A percentile compares a stretch with the other conserved stretches of the same genome.
These are phyloP conservation scores for Rhizomys pruinosus DNA, from an alignment of 2,113 vertebrate genomes.

Conservation along the genomic window DNA sequence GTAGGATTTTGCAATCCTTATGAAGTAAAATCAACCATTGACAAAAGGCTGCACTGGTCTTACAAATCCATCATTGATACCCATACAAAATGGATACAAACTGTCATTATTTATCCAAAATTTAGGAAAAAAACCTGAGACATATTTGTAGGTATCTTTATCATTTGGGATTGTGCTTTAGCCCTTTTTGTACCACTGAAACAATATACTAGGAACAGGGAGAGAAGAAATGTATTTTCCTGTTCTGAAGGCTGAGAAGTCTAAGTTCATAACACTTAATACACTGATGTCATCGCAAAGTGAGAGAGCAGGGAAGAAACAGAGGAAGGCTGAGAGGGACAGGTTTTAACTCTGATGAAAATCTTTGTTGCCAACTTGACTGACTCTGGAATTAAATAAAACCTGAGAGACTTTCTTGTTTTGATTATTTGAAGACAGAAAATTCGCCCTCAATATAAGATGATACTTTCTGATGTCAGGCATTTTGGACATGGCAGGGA, in stretches of 20 bases:
- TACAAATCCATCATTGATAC: background rate
- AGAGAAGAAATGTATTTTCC: background rate
- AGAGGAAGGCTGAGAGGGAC: background rate
- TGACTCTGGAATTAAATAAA: too few species aligned
- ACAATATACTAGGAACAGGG: background rate
- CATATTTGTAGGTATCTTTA: background rate
- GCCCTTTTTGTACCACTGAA: background rate
- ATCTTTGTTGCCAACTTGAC: too few species aligned
- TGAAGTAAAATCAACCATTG: conserved; percentile 1
- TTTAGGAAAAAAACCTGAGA: background rate
- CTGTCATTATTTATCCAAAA: background rate
- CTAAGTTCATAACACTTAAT: background rate
- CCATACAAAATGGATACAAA: background rate
- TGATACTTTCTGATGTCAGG: too few species aligned
- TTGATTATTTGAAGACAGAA: too few species aligned
- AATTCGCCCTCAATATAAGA: too few species aligned
- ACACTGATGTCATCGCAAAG: background rate
- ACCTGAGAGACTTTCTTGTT: too few species aligned
- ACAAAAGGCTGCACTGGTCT: background rate
- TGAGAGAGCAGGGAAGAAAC: background rate
- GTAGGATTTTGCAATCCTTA: background rate
- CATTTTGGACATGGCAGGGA: too few species aligned
- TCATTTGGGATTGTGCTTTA: background rate
- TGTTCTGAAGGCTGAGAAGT: background rate
- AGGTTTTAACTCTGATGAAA: too few species aligned